phyloP scores from a whole-genome alignment of 2,888 invertebrate species.

The Portevinia maculata region DNA sequence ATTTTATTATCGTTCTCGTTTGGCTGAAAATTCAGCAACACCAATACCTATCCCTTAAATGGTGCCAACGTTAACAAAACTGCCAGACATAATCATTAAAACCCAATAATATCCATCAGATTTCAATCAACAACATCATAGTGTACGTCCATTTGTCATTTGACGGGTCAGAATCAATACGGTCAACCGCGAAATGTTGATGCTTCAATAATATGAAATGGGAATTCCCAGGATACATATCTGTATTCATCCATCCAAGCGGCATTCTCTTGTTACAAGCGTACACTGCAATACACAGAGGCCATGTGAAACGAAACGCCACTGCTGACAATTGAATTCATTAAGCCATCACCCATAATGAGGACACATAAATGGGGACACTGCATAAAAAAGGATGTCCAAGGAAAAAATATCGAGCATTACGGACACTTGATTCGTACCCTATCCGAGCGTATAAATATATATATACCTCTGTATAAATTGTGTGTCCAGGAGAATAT shows the following conservation, averaged over 20 bases:
- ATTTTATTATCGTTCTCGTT: no score
- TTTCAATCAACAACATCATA: conserved; percentile 49
- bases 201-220: neutral
- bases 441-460: neutral
- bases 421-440: conserved; percentile 3
- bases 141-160: neutral
- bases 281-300: neutral
- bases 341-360: conserved; percentile 59
- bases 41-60: neutral
- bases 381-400: conserved; percentile 25
- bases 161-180: conserved; percentile 10
- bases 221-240: no score
- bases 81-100: conserved; percentile 46
- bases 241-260: neutral
- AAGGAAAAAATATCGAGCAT: conserved; percentile 14
- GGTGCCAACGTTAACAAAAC: neutral
- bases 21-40: neutral
- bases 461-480: conserved; percentile 14
- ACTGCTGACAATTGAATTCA: conserved; percentile 67
- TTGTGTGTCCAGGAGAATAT: conserved; percentile 18
- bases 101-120: conserved; percentile 45
- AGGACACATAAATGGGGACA: conserved; percentile 28
- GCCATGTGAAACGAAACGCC: no score
- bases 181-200: conserved; percentile 16
- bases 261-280: conserved; percentile 21